Base-by-base conservation (phyloP, 2,888 invertebrate genomes). In the Plebejus argus region DNA sequence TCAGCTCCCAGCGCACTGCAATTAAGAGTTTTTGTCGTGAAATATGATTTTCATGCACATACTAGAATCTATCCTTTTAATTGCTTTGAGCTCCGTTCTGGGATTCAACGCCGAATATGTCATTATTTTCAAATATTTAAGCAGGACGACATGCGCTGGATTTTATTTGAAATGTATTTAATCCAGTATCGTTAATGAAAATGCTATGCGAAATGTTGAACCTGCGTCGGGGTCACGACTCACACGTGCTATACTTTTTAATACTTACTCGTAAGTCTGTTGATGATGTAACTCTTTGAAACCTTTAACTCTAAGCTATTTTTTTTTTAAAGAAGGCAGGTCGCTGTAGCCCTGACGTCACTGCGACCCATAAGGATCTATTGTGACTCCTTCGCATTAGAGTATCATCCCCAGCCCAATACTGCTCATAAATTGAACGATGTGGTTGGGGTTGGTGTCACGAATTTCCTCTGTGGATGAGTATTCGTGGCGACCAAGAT, bases 71-170 rank as follows among this genome's bases (percentile, higher is more conserved):
- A 66, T 66, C 15, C 15, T 15, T 66, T 66, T 66, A 66, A 66
- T 66, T 66, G 66, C 66, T 66, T 20, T 28, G 28, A 66, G 66
- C 66, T 28, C 28, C 28, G 28, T 66, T 66, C 66, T 33, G 66
- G 12, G 66, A 66, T 66, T 23, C 28, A 66, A 7, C 18, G 28
- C 15, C 66, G 15, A 66, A 66, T 66, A 28, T 66, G 28, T 66
- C 28, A 18, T 66, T 66, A 66, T 66, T 66, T 66, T 28, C 28
- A 15, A 66, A 66, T 66, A 66, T 28, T 66, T 23, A 10, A 12
- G 10, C 33, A 18, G 6, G 15, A 15, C 28, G n/a, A 58, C 58
- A 58, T 1, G 8, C 7, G 8, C 20, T 20, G n/a, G 58, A 58
- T 58, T 58, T 20, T 20, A 58, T 58, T 58, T 58, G 0, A 8